phyloP scores from a whole-genome alignment of 2,888 invertebrate species.

The Pemphredon lugubris region DNA sequence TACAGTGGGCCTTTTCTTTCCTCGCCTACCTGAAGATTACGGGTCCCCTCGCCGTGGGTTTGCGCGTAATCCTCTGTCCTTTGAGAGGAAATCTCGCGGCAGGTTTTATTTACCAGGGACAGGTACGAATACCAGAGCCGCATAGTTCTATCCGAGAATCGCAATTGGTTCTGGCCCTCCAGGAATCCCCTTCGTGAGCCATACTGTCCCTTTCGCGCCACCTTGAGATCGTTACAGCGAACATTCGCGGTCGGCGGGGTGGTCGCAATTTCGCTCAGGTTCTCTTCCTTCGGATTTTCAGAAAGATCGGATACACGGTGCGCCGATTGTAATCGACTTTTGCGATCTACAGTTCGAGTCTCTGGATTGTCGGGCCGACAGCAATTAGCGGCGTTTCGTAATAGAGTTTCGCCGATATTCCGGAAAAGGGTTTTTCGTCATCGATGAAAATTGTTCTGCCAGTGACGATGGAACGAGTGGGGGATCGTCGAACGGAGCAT shows the following conservation, averaged over 20 bases:
- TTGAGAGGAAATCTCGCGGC: constrained; percentile 48
- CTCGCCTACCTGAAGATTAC: constrained; percentile 56
- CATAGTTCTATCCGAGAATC: constrained; percentile 13
- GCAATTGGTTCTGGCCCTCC: neutral
- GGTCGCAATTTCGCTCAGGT: no score
- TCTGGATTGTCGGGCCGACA: no score
- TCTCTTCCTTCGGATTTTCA: neutral
- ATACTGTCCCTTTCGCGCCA: neutral
- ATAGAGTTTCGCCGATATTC: no score
- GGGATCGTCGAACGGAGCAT: no score
- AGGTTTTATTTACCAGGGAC: constrained; percentile 51
- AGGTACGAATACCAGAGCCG: constrained; percentile 44
- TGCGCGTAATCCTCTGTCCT: constrained; percentile 57
- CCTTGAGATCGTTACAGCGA: neutral
- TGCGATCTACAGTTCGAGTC: no score
- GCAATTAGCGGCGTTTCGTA: no score
- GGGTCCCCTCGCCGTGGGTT: constrained; percentile 27
- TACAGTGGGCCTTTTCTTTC: neutral
- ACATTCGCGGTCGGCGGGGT: neutral
- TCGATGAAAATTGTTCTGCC: no score
- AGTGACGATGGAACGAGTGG: no score
- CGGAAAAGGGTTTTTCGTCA: no score
- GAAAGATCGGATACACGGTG: no score
- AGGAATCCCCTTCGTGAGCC: neutral
- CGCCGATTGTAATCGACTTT: no score